Evolutionary conservation across 2,797 vertebrate species (phyloP).

Genomic region (Chaetodon trifasciatus): DNA sequence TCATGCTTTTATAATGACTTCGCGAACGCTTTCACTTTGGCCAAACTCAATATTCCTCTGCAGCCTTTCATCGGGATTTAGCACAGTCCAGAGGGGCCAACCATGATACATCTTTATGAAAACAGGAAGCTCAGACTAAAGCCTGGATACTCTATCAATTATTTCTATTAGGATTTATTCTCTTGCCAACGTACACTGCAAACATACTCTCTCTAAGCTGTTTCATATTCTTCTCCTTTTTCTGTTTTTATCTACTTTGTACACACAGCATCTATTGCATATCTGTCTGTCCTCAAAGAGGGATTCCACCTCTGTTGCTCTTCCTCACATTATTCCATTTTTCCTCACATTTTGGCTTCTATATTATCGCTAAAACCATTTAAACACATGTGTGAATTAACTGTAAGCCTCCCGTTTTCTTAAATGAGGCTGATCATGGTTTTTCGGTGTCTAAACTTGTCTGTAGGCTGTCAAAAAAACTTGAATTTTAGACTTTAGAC

Average conservation of each 20-base stretch:
- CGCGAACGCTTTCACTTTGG: neutral
- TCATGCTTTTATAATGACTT: neutral
- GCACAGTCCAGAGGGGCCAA: constrained; percentile 15
- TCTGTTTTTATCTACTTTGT: neutral
- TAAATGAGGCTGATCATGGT: neutral
- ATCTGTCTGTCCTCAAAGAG: neutral
- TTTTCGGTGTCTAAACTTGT: neutral
- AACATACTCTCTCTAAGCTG: neutral
- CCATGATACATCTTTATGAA: constrained; percentile 5
- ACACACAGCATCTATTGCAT: neutral
- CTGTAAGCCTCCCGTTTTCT: neutral
- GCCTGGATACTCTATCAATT: neutral
- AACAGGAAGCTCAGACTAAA: constrained; percentile 2
- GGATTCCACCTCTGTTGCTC: neutral
- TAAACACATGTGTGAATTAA: constrained; percentile 1
- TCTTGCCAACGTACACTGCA: neutral
- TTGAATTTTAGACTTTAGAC: constrained; percentile 1
- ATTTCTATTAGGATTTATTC: neutral
- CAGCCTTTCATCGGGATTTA: constrained; percentile 22
- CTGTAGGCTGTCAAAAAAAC: neutral
- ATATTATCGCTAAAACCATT: neutral
- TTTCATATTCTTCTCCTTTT: neutral
- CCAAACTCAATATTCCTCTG: constrained; percentile 24
- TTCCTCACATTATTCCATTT: neutral
- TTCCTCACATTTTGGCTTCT: neutral